Conservation (phyloP, 2,113 vertebrate species). For the Limnothrissa miodon region DNA sequence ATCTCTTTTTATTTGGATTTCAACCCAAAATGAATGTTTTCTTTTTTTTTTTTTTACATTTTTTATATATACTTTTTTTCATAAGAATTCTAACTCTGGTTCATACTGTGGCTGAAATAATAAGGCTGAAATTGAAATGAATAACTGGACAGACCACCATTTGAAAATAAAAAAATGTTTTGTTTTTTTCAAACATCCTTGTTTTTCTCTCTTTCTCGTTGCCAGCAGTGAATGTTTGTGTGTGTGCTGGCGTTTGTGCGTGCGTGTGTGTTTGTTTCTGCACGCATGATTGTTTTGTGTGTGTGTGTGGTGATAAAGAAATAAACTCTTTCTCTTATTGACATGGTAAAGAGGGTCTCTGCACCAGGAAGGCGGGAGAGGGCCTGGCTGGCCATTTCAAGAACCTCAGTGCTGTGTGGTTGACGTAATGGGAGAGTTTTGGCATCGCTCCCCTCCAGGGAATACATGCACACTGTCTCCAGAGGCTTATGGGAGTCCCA, state of each 20-base stretch:
- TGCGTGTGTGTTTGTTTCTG: conserved; percentile 18
- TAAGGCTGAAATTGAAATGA: conserved; percentile 31
- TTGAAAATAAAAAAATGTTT: conserved; percentile 74
- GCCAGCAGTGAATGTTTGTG: not conserved
- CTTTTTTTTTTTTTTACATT: conserved; percentile 38
- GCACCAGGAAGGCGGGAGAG: not conserved
- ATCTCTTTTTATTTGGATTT: conserved; percentile 58
- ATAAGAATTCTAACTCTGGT: conserved; percentile 48
- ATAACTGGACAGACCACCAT: conserved; percentile 65
- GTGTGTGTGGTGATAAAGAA: not conserved
- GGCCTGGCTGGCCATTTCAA: not conserved
- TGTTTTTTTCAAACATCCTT: conserved; percentile 60
- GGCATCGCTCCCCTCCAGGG: conserved; percentile 21
- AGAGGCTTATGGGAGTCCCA: conserved; percentile 39
- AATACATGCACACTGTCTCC: conserved; percentile 44
- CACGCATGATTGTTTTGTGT: not conserved
- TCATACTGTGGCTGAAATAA: conserved; percentile 49
- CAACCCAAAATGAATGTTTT: conserved; percentile 42
- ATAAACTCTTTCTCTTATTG: not conserved
- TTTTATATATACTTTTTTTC: conserved; percentile 41
- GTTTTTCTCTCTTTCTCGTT: not conserved
- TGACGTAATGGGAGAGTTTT: conserved; percentile 48
- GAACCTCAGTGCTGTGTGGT: not conserved
- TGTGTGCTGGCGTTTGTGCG: too few relatives aligned
- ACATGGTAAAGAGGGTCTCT: not conserved